These are phyloP conservation scores for Ageneiosus marmoratus DNA, from an alignment of 2,113 vertebrate species.

Conservation along the genomic window DNA sequence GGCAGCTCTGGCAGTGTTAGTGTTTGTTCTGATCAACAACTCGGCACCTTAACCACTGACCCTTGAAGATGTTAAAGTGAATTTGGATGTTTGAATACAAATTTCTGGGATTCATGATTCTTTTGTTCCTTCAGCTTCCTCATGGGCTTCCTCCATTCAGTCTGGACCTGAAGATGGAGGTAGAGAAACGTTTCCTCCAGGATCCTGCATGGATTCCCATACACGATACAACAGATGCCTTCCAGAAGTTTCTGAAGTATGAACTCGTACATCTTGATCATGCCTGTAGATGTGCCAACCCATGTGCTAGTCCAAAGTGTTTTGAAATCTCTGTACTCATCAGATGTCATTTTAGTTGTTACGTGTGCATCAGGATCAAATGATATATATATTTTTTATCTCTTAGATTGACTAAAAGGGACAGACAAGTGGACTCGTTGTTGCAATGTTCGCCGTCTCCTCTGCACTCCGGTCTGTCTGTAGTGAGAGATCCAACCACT, in stretches of 20 bases:
- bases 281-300: not conserved
- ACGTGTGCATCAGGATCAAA: not conserved
- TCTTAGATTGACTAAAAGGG: conserved; percentile 76
- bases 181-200: conserved; percentile 78
- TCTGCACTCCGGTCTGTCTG: conserved; percentile 81
- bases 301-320: not conserved
- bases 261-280: not conserved
- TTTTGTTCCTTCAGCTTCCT: conserved; percentile 73
- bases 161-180: conserved; percentile 78
- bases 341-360: not conserved
- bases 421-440: conserved; percentile 75
- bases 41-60: not conserved
- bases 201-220: conserved; percentile 85
- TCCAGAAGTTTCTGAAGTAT: conserved; percentile 81
- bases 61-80: not conserved
- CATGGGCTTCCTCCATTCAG: conserved; percentile 83
- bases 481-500: conserved; percentile 86
- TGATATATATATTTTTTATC: not conserved
- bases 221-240: conserved; percentile 79
- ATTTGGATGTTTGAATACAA: not conserved
- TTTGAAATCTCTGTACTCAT: not conserved
- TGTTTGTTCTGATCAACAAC: not conserved
- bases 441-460: conserved; percentile 69
- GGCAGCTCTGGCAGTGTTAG: not conserved
- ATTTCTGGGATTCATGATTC: not conserved